Conservation (phyloP, 2,797 vertebrate species). For the Acomys russatus region DNA sequence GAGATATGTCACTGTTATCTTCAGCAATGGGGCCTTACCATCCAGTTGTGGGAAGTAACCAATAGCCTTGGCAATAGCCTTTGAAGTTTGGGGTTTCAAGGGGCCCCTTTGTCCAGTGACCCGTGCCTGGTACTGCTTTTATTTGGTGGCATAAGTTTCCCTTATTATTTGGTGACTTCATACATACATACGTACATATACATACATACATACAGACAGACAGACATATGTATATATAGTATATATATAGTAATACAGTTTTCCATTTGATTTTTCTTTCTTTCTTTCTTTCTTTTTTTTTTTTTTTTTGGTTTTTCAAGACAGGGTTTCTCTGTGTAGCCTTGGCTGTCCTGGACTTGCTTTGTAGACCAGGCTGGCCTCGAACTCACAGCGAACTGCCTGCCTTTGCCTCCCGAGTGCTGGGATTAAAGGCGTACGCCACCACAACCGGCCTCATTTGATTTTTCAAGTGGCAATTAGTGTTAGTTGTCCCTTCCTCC, state of each 20-base stretch:
- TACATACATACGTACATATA: neutral
- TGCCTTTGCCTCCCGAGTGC: too few species aligned
- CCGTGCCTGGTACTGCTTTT: neutral
- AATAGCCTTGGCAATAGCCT: neutral
- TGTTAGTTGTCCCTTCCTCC: neutral
- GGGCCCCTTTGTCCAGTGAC: neutral
- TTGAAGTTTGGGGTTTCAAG: neutral
- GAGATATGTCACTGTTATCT: neutral
- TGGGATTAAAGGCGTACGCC: too few species aligned
- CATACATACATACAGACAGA: too few species aligned
- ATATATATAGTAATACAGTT: neutral
- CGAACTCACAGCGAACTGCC: too few species aligned
- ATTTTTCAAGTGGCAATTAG: neutral
- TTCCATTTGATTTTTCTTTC: neutral
- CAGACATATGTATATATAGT: too few species aligned
- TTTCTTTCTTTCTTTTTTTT: too few species aligned
- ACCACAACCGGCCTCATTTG: too few species aligned
- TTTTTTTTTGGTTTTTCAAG: too few species aligned
- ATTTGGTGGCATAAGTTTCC: neutral
- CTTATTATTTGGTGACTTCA: neutral
- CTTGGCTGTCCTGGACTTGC: too few species aligned
- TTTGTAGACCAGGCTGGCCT: too few species aligned
- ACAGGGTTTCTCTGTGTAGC: too few species aligned
- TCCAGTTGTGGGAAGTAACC: too few species aligned
- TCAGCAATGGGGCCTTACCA: neutral